Conservation (phyloP, 1,140 invertebrate genomes). For the Callitettix versicolor region DNA sequence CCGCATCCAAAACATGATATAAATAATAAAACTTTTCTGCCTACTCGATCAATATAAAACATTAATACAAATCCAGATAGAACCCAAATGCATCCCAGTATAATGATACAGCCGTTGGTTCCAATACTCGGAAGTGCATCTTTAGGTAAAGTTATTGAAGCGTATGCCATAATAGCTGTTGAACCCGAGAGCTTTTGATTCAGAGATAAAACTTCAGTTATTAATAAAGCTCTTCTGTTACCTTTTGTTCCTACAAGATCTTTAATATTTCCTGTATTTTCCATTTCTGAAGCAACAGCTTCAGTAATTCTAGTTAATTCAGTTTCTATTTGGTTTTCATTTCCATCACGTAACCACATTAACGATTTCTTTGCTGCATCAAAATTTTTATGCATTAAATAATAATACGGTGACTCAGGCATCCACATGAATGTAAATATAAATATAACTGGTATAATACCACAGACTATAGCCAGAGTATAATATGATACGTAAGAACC, state of each 20-base stretch:
- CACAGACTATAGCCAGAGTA: conserved; percentile 50
- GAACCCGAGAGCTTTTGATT: conserved; percentile 13
- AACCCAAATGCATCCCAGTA: conserved; percentile 12
- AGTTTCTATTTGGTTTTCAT: conserved; percentile 1
- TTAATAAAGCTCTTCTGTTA: conserved; percentile 14
- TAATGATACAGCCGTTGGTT: conserved; percentile 12
- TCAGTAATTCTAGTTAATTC: conserved; percentile 1
- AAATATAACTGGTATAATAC: conserved; percentile 48
- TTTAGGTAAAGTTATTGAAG: conserved; percentile 14
- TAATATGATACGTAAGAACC: conserved; percentile 62
- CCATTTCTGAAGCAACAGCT: neutral
- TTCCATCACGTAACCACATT: conserved; percentile 46
- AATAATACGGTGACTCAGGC: conserved; percentile 72
- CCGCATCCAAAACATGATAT: conserved; percentile 11
- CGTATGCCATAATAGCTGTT: conserved; percentile 14
- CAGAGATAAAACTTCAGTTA: conserved; percentile 14
- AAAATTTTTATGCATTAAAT: conserved; percentile 43
- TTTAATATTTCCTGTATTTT: conserved; percentile 1
- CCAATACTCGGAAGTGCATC: neutral
- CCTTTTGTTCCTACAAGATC: conserved; percentile 10
- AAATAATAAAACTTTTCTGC: conserved; percentile 24
- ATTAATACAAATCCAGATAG: conserved; percentile 17
- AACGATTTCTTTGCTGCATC: conserved; percentile 51
- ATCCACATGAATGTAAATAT: conserved; percentile 55
- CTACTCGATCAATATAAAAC: conserved; percentile 32